phyloP scores from a whole-genome alignment of 2,797 vertebrate genomes.

The Paratrypauchen microcephalus region DNA sequence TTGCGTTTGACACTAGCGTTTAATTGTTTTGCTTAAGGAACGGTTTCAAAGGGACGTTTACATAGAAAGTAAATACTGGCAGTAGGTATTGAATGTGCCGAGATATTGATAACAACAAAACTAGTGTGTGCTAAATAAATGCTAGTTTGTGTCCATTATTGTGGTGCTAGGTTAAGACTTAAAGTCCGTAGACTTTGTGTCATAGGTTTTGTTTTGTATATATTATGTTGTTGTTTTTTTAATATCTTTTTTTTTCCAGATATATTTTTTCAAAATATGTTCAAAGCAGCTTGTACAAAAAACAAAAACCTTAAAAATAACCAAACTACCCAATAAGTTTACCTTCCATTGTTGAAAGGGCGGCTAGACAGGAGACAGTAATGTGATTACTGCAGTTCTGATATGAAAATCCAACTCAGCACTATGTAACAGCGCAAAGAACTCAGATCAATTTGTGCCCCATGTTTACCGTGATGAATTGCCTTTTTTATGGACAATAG shows the following conservation, averaged over 20 bases:
- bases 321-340: not conserved
- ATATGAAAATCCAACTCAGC: conserved; percentile 14
- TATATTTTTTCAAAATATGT: conserved; percentile 38
- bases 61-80: not conserved
- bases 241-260: conserved; percentile 17
- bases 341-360: conserved; percentile 8
- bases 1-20: not conserved
- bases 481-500: conserved; percentile 6
- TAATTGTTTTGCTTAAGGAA: conserved; percentile 23
- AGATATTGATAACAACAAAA: conserved; percentile 27
- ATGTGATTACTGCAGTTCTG: conserved; percentile 7
- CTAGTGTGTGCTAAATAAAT: no score
- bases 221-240: conserved; percentile 17
- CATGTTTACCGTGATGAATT: conserved; percentile 16
- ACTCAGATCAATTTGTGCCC: not conserved
- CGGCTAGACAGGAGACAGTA: not conserved
- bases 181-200: conserved; percentile 14
- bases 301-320: conserved; percentile 10
- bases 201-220: conserved; percentile 40
- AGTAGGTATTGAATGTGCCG: conserved; percentile 28
- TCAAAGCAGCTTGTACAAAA: conserved; percentile 5
- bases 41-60: conserved; percentile 55
- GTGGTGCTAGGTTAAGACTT: conserved; percentile 43
- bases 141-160: conserved; percentile 22
- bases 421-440: conserved; percentile 4